These are phyloP conservation scores for Caenorhabditis briggsae DNA, from an alignment of 1,140 invertebrate species.

Conservation along the genomic window DNA sequence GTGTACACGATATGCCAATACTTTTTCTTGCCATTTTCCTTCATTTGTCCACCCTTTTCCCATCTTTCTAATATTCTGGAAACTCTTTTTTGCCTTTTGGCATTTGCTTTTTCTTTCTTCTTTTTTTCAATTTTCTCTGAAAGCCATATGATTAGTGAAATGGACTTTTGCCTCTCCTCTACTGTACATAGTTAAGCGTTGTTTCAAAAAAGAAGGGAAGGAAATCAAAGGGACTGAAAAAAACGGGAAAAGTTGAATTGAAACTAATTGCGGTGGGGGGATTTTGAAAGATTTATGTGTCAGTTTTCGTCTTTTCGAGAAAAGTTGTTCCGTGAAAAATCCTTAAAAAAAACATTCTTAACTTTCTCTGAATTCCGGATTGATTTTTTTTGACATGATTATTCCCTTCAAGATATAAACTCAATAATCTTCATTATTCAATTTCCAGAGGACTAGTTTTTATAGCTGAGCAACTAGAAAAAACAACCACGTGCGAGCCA, in stretches of 20 bases:
- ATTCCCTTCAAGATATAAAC: no score
- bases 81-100: not conserved
- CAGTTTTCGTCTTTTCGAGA: not conserved
- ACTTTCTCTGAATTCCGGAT: no score
- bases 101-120: not conserved
- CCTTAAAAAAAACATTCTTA: no score
- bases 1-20: not conserved
- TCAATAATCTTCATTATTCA: no score
- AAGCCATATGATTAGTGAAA: slow-evolving; percentile 27
- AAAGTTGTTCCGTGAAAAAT: not conserved
- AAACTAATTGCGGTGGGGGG: slow-evolving; percentile 13
- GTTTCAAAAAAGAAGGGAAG: not conserved
- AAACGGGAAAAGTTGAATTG: slow-evolving; percentile 12
- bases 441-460: no score
- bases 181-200: not conserved
- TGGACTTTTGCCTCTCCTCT: not conserved
- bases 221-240: not conserved
- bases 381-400: no score
- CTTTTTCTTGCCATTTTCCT: slow-evolving; percentile 9
- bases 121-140: not conserved
- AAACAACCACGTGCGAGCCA: no score
- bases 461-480: no score
- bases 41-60: not conserved
- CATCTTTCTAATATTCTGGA: not conserved
- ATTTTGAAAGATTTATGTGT: not conserved